These are phyloP conservation scores for Erebia aethiops DNA, from an alignment of 2,888 invertebrate species.

Conservation along the genomic window DNA sequence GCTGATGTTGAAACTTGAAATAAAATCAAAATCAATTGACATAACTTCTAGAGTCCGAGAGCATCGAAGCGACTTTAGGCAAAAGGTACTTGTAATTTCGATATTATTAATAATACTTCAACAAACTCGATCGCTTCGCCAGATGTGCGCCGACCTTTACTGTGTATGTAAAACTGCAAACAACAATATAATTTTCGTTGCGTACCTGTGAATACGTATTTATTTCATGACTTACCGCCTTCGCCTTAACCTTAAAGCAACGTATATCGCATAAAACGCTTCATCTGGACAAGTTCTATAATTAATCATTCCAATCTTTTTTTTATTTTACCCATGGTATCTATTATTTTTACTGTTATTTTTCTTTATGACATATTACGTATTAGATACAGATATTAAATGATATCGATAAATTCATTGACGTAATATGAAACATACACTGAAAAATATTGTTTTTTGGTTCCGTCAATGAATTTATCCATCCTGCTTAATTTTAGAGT, in stretches of 20 bases:
- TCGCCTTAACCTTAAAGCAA: background rate
- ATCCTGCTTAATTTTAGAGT: background rate
- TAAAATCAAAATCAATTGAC: too few species aligned
- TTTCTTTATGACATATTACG: background rate
- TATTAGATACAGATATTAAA: constrained; percentile 4
- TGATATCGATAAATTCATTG: background rate
- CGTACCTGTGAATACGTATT: background rate
- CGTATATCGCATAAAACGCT: background rate
- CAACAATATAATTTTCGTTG: too few species aligned
- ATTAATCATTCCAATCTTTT: constrained; percentile 18
- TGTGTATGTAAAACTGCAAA: too few species aligned
- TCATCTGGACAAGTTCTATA: constrained; percentile 9
- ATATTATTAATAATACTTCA: too few species aligned
- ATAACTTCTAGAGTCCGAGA: too few species aligned
- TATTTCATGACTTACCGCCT: background rate
- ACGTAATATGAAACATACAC: background rate
- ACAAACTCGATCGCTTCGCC: too few species aligned
- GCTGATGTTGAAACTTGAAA: too few species aligned
- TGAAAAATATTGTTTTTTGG: background rate
- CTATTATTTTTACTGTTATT: constrained; percentile 9
- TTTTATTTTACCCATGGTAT: background rate
- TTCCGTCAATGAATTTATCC: background rate
- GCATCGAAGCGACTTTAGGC: too few species aligned
- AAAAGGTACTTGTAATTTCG: too few species aligned
- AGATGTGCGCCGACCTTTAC: too few species aligned